Conservation (phyloP, 2,888 invertebrate species). For the Horisme vitalbata region DNA sequence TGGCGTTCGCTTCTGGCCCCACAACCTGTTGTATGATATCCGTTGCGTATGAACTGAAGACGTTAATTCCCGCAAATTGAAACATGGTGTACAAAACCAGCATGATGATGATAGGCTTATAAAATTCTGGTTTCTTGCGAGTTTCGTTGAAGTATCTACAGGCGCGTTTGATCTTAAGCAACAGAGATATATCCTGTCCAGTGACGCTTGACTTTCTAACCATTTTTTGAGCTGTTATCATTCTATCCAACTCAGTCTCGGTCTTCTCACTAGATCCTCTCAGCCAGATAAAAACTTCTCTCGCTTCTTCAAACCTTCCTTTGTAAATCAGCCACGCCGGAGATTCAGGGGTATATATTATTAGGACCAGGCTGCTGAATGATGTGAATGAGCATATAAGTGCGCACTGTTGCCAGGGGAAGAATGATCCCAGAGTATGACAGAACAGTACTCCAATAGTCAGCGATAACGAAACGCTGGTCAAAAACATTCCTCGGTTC, state of each 20-base stretch:
- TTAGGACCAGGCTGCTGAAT: conserved; percentile 74
- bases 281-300: conserved; percentile 80
- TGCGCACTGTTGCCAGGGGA: conserved; percentile 83
- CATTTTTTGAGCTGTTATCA: conserved; percentile 69
- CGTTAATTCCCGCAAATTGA: conserved; percentile 88
- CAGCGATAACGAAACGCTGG: conserved; percentile 83
- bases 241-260: conserved; percentile 69
- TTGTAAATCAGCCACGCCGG: conserved; percentile 86
- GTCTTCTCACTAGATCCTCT: conserved; percentile 72
- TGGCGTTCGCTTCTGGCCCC: conserved; percentile 83
- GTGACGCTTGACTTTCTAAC: conserved; percentile 57
- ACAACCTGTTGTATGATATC: conserved; percentile 84
- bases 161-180: conserved; percentile 43
- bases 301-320: conserved; percentile 80
- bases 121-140: conserved; percentile 77
- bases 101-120: conserved; percentile 84
- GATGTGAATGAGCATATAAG: conserved; percentile 77
- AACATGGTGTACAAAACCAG: conserved; percentile 85
- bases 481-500: conserved; percentile 84
- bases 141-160: conserved; percentile 54
- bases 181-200: conserved; percentile 47
- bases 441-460: conserved; percentile 84
- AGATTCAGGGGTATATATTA: conserved; percentile 84
- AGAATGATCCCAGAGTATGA: conserved; percentile 84
- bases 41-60: conserved; percentile 87